Percentiles rank a stretch among this genome's conserved stretches.
These are phyloP conservation scores for Chanos chanos DNA, from an alignment of 2,797 vertebrate genomes.

Conservation along the genomic window DNA sequence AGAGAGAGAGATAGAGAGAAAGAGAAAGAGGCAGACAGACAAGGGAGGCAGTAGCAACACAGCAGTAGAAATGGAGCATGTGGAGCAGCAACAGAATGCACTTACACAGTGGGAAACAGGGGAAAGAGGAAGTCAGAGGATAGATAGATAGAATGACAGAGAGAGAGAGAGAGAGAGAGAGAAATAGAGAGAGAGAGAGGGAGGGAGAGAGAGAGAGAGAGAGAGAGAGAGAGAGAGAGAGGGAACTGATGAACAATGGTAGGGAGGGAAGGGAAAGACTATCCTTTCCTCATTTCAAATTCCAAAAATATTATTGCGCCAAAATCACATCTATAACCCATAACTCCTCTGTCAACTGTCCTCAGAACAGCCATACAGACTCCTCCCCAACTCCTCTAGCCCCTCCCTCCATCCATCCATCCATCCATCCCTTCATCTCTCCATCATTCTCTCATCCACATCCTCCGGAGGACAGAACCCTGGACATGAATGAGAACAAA, in stretches of 20 bases:
- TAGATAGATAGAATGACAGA: slow-evolving; percentile 35
- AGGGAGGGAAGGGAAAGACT: slow-evolving; percentile 29
- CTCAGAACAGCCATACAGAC: slow-evolving; percentile 44
- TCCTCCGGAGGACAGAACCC: background rate
- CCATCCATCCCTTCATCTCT: slow-evolving; percentile 29
- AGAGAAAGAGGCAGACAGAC: slow-evolving; percentile 32
- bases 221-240: slow-evolving; percentile 20
- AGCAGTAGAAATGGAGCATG: slow-evolving; percentile 8
- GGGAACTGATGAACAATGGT: background rate
- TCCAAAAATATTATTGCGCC: background rate
- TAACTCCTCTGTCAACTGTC: slow-evolving; percentile 54
- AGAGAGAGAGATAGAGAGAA: slow-evolving; percentile 31
- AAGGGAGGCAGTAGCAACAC: slow-evolving; percentile 22
- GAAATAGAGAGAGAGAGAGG: slow-evolving; percentile 22
- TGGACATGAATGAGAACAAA: background rate
- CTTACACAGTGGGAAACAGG: slow-evolving; percentile 9
- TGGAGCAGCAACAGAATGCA: too few species aligned
- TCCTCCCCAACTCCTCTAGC: slow-evolving; percentile 26
- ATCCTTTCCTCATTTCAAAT: slow-evolving; percentile 1
- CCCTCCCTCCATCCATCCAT: slow-evolving; percentile 2
- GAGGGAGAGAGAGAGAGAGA: slow-evolving; percentile 21
- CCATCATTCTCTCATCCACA: slow-evolving; percentile 42
- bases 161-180: slow-evolving; percentile 32
- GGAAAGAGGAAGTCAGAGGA: slow-evolving; percentile 47
- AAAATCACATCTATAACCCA: background rate